Evolutionary conservation across 2,888 invertebrate genomes (phyloP).

Genomic region (Melinopterus prodromus): DNA sequence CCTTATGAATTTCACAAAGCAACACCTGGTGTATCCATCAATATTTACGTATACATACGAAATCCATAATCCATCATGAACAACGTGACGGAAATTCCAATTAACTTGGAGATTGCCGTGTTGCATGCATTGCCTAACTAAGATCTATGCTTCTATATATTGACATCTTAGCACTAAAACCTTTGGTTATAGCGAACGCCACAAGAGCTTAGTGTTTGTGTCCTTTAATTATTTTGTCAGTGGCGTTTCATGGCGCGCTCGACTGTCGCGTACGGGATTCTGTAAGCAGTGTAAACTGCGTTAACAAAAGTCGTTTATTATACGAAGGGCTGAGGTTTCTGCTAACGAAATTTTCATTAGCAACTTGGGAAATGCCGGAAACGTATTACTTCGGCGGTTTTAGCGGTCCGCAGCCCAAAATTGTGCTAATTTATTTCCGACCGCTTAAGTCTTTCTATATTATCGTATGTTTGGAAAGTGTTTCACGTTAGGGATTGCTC

Average conservation of each 20-base stretch:
- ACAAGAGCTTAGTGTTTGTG: background rate
- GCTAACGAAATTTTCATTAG: background rate
- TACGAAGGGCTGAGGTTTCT: background rate
- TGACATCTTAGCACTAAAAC: background rate
- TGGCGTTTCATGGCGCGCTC: background rate
- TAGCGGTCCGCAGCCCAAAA: background rate
- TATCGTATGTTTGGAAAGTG: background rate
- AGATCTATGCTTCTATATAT: background rate
- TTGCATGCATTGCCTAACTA: background rate
- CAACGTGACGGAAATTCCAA: background rate
- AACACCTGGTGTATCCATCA: background rate
- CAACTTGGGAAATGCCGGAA: constrained; percentile 4
- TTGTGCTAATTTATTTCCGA: background rate
- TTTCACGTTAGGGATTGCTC: no score
- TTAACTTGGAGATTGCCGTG: background rate
- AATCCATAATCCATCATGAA: background rate
- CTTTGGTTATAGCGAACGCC: background rate
- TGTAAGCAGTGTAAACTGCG: background rate
- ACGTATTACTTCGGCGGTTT: background rate
- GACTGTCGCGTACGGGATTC: background rate
- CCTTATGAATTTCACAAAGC: background rate
- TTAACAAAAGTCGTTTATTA: constrained; percentile 4
- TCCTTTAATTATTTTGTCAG: background rate
- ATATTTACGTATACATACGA: background rate
- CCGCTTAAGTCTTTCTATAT: background rate